Evolutionary conservation across 92 coral and sea anemone species (phyloP).

Genomic region (Palythoa heliodiscus): DNA sequence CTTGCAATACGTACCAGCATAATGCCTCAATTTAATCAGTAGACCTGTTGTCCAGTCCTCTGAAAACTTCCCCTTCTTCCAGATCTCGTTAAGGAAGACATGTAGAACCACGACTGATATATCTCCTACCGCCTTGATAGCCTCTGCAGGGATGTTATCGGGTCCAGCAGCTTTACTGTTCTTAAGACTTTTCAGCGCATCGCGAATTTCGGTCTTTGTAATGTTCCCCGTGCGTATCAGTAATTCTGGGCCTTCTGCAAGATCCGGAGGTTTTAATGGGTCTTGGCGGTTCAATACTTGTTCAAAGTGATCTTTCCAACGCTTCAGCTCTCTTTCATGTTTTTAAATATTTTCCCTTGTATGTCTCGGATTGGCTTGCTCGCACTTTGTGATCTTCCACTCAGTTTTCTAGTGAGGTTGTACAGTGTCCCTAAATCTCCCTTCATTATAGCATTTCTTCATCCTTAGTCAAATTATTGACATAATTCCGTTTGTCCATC

Average conservation of each 20-base stretch:
- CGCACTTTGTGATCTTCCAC: conserved; percentile 8
- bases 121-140: conserved; percentile 9
- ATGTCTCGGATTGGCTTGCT: conserved; percentile 16
- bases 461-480: conserved; percentile 14
- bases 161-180: conserved; percentile 9
- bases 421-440: conserved; percentile 21
- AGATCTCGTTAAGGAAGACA: conserved; percentile 38
- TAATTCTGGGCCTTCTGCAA: conserved; percentile 21
- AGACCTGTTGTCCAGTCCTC: conserved; percentile 39
- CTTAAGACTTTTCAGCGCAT: not conserved
- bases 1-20: conserved; percentile 44
- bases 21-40: conserved; percentile 38
- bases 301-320: conserved; percentile 22
- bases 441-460: not conserved
- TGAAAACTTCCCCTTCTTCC: conserved; percentile 32
- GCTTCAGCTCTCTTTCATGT: conserved; percentile 36
- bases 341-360: conserved; percentile 17
- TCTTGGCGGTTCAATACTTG: conserved; percentile 8
- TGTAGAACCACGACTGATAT: conserved; percentile 28
- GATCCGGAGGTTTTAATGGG: conserved; percentile 24
- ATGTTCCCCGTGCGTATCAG: conserved; percentile 26
- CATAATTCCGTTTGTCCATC: not conserved
- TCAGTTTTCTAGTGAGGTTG: conserved; percentile 25
- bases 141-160: not conserved
- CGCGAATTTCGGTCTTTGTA: conserved; percentile 7